phyloP scores from a whole-genome alignment of 92 coral and sea anemone genomes.

The Epizoanthus scotinus region DNA sequence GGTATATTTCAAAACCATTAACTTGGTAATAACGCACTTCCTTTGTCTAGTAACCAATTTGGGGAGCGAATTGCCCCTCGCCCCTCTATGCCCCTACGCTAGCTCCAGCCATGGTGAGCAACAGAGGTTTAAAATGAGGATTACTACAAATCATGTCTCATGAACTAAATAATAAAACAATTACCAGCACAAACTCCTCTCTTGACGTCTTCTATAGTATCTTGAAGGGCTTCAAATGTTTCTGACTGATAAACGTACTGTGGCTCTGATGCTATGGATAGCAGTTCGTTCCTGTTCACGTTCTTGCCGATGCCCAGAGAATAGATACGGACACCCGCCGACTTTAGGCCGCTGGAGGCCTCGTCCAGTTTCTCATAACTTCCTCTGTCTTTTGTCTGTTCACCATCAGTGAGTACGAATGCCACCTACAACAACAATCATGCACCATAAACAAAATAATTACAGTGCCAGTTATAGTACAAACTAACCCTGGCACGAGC shows the following conservation, averaged over 20 bases:
- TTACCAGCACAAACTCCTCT: conserved; percentile 28
- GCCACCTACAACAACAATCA: conserved; percentile 6
- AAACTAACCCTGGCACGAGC: no score
- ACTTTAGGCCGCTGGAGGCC: conserved; percentile 47
- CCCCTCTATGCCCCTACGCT: no score
- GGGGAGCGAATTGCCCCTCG: no score
- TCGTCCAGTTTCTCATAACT: conserved; percentile 35
- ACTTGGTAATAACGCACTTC: no score
- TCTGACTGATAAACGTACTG: background rate
- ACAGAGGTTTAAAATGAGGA: no score
- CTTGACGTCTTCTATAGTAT: conserved; percentile 20
- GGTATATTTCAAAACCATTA: no score
- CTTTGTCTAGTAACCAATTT: no score
- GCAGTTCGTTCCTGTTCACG: conserved; percentile 40
- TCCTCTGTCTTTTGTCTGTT: conserved; percentile 33
- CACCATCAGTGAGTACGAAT: conserved; percentile 31
- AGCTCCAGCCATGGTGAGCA: no score
- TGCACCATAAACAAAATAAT: no score
- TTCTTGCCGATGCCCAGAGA: conserved; percentile 48
- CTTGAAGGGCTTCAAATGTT: conserved; percentile 8
- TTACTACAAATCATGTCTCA: no score
- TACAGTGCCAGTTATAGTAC: no score
- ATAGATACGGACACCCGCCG: conserved; percentile 48
- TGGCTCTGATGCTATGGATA: conserved; percentile 23
- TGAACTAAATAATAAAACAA: no score